A percentile compares a stretch with the other conserved stretches of the same genome.
These are phyloP conservation scores for Xylota sylvarum DNA, from an alignment of 2,888 invertebrate species.

Conservation along the genomic window DNA sequence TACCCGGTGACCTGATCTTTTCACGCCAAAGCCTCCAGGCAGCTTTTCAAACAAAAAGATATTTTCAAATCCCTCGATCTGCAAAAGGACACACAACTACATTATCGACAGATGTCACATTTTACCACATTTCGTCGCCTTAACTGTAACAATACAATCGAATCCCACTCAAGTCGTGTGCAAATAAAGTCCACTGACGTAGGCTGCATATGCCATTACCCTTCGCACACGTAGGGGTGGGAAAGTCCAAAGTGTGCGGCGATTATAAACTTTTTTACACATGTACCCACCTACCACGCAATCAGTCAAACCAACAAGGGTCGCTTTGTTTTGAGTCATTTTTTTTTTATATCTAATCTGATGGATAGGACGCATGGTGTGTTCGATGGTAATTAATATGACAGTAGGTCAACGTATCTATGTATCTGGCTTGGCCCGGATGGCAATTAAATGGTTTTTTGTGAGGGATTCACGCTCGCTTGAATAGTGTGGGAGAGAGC, in stretches of 20 bases:
- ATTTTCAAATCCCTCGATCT: conserved; percentile 77
- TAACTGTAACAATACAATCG: conserved; percentile 43
- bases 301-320: conserved; percentile 46
- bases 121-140: conserved; percentile 15
- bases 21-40: conserved; percentile 42
- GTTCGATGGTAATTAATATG: conserved; percentile 60
- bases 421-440: conserved; percentile 7
- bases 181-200: conserved; percentile 52
- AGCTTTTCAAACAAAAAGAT: conserved; percentile 74
- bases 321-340: background rate
- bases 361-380: conserved; percentile 49
- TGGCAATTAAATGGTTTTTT: conserved; percentile 44
- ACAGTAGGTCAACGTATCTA: conserved; percentile 61
- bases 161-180: conserved; percentile 23
- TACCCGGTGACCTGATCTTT: conserved; percentile 50
- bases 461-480: background rate
- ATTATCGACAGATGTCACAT: conserved; percentile 51
- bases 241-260: conserved; percentile 16
- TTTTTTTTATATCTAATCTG: conserved; percentile 62
- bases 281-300: conserved; percentile 37
- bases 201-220: background rate
- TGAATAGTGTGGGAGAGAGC: conserved; percentile 14
- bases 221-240: conserved; percentile 3
- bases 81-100: conserved; percentile 21
- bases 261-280: conserved; percentile 42